phyloP scores from a whole-genome alignment of 2,888 invertebrate species.

The Chymomyza caudatula region DNA sequence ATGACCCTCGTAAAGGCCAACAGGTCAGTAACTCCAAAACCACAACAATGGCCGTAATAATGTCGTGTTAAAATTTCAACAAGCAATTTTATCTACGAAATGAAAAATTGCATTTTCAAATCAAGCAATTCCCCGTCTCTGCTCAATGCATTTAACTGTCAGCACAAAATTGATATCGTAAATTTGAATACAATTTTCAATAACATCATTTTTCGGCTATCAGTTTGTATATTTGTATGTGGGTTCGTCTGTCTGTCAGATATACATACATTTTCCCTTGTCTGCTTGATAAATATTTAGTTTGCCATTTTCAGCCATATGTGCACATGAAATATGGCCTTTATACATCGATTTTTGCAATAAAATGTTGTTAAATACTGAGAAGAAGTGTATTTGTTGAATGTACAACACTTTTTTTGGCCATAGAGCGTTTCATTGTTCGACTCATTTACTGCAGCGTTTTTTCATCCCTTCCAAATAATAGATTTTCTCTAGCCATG shows the following conservation, averaged over 20 bases:
- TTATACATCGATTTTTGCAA: background rate
- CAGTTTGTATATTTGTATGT: constrained; percentile 22
- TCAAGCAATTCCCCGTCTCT: background rate
- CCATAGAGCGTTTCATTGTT: too few species aligned
- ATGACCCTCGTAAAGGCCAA: constrained; percentile 24
- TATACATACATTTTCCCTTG: constrained; percentile 26
- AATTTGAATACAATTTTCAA: constrained; percentile 38
- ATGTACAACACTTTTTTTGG: too few species aligned
- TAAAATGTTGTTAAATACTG: background rate
- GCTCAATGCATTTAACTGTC: constrained; percentile 27
- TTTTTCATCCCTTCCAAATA: too few species aligned
- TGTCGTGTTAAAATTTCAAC: constrained; percentile 33
- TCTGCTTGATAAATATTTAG: constrained; percentile 31
- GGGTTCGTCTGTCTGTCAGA: constrained; percentile 11
- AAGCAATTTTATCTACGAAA: constrained; percentile 32
- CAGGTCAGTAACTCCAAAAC: constrained; percentile 1
- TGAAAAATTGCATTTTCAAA: constrained; percentile 15
- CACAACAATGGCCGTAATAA: constrained; percentile 5
- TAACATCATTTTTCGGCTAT: constrained; percentile 38
- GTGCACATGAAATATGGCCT: constrained; percentile 19
- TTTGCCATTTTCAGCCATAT: constrained; percentile 18
- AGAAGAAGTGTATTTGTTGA: too few species aligned
- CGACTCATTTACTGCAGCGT: too few species aligned
- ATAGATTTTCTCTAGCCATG: too few species aligned
- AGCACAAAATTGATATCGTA: constrained; percentile 31